These are phyloP conservation scores for Sebastes jordani DNA, from an alignment of 2,797 vertebrate species.

Conservation along the genomic window DNA sequence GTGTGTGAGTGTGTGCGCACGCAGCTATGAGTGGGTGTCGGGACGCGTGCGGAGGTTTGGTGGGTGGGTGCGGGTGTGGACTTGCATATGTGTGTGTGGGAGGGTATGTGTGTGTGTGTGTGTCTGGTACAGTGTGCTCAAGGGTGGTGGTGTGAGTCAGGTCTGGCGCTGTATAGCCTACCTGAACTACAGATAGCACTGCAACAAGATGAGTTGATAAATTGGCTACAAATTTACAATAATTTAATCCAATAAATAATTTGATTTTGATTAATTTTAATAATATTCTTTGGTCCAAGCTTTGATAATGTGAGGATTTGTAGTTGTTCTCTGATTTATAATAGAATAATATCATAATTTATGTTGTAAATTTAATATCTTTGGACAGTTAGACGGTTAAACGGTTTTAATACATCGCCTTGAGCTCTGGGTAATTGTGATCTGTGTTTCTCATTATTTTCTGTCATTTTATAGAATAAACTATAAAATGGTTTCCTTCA, in stretches of 20 bases:
- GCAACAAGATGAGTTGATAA: neutral
- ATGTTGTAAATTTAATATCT: neutral
- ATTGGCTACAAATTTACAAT: neutral
- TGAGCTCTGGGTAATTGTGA: neutral
- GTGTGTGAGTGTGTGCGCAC: neutral
- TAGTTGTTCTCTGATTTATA: neutral
- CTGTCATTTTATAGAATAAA: neutral
- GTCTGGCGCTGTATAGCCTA: constrained; percentile 38
- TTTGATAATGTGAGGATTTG: neutral
- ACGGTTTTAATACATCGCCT: neutral
- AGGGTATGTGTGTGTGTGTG: constrained; percentile 29
- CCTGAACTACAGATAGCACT: constrained; percentile 20
- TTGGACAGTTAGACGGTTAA: neutral
- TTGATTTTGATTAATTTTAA: neutral
- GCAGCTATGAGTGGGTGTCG: constrained; percentile 40
- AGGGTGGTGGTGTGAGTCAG: constrained; percentile 51
- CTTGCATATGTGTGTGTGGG: constrained; percentile 48
- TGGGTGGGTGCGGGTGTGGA: constrained; percentile 53
- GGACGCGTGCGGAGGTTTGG: constrained; percentile 43
- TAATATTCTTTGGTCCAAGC: no score
- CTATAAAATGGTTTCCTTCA: neutral
- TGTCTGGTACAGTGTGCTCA: constrained; percentile 35
- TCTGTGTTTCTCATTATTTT: neutral
- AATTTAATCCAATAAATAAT: no score
- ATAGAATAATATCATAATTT: no score